Evolutionary conservation across 37 sponge, comb jelly and placozoan species (phyloP).

Genomic region (Aplysina aerophoba): DNA sequence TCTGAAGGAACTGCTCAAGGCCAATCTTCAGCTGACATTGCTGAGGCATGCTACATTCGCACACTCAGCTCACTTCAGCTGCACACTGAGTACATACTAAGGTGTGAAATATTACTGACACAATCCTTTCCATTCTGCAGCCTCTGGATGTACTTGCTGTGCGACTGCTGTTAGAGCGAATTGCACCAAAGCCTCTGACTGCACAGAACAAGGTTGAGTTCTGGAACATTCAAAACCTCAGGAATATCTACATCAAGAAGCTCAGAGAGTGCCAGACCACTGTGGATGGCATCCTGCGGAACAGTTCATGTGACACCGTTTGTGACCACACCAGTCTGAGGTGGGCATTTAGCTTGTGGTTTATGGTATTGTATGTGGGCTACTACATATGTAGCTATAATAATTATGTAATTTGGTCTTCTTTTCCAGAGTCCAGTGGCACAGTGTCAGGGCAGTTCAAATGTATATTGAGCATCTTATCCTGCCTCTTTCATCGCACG

Average conservation of each 20-base stretch:
- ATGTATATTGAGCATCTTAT: constrained; percentile 68
- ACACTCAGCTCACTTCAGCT: too few relatives aligned
- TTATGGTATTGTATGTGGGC: too few relatives aligned
- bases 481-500: constrained; percentile 33
- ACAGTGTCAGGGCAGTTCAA: constrained; percentile 52
- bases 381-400: too few relatives aligned
- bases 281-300: neutral
- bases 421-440: constrained; percentile 51
- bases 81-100: too few relatives aligned
- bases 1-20: too few relatives aligned
- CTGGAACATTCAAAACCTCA: constrained; percentile 7
- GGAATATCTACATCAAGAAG: constrained; percentile 13
- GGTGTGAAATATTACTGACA: too few relatives aligned
- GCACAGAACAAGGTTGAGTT: neutral
- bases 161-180: neutral
- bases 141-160: constrained; percentile 26
- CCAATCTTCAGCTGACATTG: too few relatives aligned
- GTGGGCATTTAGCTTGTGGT: too few relatives aligned
- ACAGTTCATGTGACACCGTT: too few relatives aligned
- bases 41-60: too few relatives aligned
- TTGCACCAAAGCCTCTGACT: neutral
- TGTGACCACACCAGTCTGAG: too few relatives aligned
- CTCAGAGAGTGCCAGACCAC: constrained; percentile 20
- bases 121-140: neutral
- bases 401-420: too few relatives aligned